Evolutionary conservation across 2,113 vertebrate species (phyloP), one percentile per base, ranked within the genome.

Genomic region (Dipodomys stephensi): DNA sequence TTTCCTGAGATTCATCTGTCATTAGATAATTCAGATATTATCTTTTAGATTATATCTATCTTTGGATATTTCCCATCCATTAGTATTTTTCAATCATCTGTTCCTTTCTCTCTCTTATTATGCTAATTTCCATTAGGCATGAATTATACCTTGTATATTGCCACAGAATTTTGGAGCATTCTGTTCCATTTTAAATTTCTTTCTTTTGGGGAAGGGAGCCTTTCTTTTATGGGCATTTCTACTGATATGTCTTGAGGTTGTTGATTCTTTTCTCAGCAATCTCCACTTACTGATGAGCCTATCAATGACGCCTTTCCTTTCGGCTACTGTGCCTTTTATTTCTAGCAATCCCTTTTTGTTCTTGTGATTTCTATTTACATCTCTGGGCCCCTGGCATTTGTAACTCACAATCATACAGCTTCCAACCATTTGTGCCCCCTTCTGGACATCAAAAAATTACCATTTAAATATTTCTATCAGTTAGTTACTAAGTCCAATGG

Each of bases 331-430:
- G 28, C 30, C 74, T 93, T 93, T 69, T 4, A 83, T 46, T 65
- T 71, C 32, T 76, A 71, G 35, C 30, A 78, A 74, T 95, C 35
- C n/a, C 16, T 74, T 86, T 91, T 83, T 39, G 35, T 83, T 60
- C 28, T 64, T 83, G 57, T 25, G n/a, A 2, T 86, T 77, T 89
- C 27, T 7, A 83, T 57, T 13, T 79, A 13, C 2, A 79, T 86
- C 13, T 88, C 8, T 53, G 4, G 60, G 7, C 3, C 28, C 3
- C 10, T 62, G 46, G 25, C 46, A 28, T 53, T 78, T 78, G 72
- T 67, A 73, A 60, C 23, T 72, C 7, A 71, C 4, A 65, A 32
- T 30, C 27, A 44, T 8, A 35, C 19, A 49, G 22, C 46, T 32
- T 93, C 18, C 32, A 35, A 32, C 32, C 27, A 27, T 57, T 68